Base-by-base conservation (phyloP, 2,888 invertebrate species). In the Tortricodes alternella region DNA sequence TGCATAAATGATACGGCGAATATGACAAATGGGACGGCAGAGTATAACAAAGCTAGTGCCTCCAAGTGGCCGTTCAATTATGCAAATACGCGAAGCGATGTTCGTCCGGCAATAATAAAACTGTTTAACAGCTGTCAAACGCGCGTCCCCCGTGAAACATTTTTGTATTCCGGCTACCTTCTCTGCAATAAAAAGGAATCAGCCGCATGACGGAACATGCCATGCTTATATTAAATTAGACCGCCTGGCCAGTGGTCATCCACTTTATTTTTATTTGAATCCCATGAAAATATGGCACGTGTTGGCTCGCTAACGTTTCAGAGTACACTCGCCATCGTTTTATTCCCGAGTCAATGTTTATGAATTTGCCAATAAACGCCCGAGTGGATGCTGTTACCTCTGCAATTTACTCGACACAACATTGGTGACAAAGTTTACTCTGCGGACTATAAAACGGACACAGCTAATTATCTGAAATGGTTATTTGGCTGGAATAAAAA, bases 51-150 rank as follows among this genome's bases (percentile, higher is more conserved):
- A 86, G 89, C 80, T 85, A 85, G 87, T 85, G 83, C 78, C 78
- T 87, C 84, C 82, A 87, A 89, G 89, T 89, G 87, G 83, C 83
- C 86, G 86, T 91, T 91, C 90, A 91, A 91, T 91, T 91, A 91
- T 91, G 91, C 89, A 91, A 91, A 91, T 91, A 85, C 85, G 78
- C 83, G 79, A 80, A 65, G 75, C 85, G 75, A 83, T 84, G 85
- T 82, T 80, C 82, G 83, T 83, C 85, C 83, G 73, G 82, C 84
- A 84, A 89, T 89, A 89, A 89, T 86, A 87, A 85, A 89, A 89
- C 88, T 89, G 86, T 89, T 89, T 86, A 89, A 88, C 89, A 89
- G 87, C 87, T 89, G 86, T 86, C 87, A 80, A 85, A 81, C 82
- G 83, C 71, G 41, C 73, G 61, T 44, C 72, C 74, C 73, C 74